Evolutionary conservation across 2,888 invertebrate species (phyloP).

Genomic region (Drosophila ustulata): DNA sequence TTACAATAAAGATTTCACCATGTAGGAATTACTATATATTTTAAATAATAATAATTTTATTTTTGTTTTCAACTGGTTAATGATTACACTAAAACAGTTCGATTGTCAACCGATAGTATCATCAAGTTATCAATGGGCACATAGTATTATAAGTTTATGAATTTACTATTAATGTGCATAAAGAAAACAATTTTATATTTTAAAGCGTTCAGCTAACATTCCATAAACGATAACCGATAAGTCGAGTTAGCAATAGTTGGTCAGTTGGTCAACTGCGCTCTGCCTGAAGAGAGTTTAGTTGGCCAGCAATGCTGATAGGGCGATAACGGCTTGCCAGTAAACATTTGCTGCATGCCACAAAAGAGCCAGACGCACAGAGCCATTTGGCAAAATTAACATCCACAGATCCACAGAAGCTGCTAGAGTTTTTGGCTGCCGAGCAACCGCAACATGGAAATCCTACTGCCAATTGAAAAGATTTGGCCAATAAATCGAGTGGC

Average conservation of each 20-base stretch:
- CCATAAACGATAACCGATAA: too few relatives aligned
- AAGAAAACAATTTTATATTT: too few relatives aligned
- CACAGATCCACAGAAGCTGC: slow-evolving; percentile 1
- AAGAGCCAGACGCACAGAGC: slow-evolving; percentile 1
- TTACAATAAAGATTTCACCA: too few relatives aligned
- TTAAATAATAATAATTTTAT: too few relatives aligned
- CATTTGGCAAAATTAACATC: slow-evolving; percentile 56
- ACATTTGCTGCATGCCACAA: slow-evolving; percentile 26
- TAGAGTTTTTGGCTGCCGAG: slow-evolving; percentile 46
- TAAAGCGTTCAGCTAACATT: too few relatives aligned
- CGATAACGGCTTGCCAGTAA: slow-evolving; percentile 29
- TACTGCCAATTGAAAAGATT: slow-evolving; percentile 53
- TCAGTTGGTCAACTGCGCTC: background rate
- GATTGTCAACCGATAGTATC: too few relatives aligned
- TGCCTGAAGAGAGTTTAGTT: background rate
- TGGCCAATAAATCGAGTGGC: slow-evolving; percentile 54
- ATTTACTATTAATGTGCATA: too few relatives aligned
- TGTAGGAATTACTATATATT: too few relatives aligned
- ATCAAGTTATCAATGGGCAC: too few relatives aligned
- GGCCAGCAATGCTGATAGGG: slow-evolving; percentile 15
- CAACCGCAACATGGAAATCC: slow-evolving; percentile 58
- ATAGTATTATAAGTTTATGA: too few relatives aligned
- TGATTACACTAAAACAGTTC: too few relatives aligned
- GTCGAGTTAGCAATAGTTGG: background rate
- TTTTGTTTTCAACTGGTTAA: too few relatives aligned